Evolutionary conservation across 2,888 invertebrate genomes (phyloP).

Genomic region (Ennomos erosarius): DNA sequence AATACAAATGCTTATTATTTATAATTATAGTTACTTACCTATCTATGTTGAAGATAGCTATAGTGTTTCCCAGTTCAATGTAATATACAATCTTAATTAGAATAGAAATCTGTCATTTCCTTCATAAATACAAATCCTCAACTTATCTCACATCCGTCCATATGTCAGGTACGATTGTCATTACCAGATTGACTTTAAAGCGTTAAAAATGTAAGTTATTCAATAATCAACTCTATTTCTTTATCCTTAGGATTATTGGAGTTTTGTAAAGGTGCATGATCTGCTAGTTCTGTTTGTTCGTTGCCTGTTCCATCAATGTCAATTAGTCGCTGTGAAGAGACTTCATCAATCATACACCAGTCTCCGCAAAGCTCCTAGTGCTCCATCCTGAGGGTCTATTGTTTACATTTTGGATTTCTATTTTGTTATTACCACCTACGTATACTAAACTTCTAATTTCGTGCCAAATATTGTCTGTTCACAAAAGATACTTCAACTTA

Average conservation of each 20-base stretch:
- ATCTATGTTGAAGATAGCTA: too few relatives aligned
- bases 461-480: not conserved
- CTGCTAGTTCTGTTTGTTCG: slow-evolving; percentile 53
- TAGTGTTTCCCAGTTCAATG: not conserved
- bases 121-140: slow-evolving; percentile 49
- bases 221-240: slow-evolving; percentile 48
- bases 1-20: too few relatives aligned
- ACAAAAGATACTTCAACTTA: not conserved
- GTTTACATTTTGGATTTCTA: slow-evolving; percentile 63
- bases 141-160: slow-evolving; percentile 61
- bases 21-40: too few relatives aligned
- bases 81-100: slow-evolving; percentile 50
- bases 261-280: slow-evolving; percentile 44
- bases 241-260: slow-evolving; percentile 38
- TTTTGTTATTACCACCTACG: slow-evolving; percentile 30
- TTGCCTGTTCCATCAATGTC: slow-evolving; percentile 82
- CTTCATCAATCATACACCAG: slow-evolving; percentile 78
- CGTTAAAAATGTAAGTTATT: slow-evolving; percentile 23
- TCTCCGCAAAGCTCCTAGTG: slow-evolving; percentile 53
- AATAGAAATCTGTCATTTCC: slow-evolving; percentile 56
- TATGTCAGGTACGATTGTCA: slow-evolving; percentile 54
- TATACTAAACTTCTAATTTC: not conserved
- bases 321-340: slow-evolving; percentile 80
- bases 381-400: slow-evolving; percentile 69
- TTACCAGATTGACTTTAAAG: slow-evolving; percentile 30